phyloP scores from a whole-genome alignment of 1,140 invertebrate genomes.

The Goniozus legneri region DNA sequence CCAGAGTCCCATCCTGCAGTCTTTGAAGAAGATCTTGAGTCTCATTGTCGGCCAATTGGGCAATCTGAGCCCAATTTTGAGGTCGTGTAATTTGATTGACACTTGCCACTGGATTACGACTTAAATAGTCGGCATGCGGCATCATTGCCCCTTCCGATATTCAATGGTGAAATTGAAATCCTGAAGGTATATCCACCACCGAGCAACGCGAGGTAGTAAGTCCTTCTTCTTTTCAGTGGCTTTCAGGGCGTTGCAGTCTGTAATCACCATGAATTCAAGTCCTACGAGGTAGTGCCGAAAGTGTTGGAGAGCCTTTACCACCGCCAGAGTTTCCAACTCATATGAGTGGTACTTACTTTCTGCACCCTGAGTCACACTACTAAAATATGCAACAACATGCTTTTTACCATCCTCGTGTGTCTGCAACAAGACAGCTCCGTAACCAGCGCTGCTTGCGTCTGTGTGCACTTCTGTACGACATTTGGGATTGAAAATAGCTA shows the following conservation, averaged over 20 bases:
- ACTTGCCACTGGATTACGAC: conserved; percentile 7
- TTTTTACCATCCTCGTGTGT: neutral
- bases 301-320: neutral
- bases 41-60: neutral
- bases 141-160: conserved; percentile 9
- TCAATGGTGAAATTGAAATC: conserved; percentile 10
- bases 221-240: neutral
- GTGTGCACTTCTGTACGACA: neutral
- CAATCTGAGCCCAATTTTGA: neutral
- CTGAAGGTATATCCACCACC: conserved; percentile 7
- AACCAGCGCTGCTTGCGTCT: neutral
- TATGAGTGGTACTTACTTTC: neutral
- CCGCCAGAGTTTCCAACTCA: neutral
- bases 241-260: neutral
- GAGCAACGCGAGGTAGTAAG: conserved; percentile 11
- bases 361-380: neutral
- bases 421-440: neutral
- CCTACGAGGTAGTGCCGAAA: conserved; percentile 13
- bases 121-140: conserved; percentile 16
- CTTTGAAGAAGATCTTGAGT: neutral
- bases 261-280: conserved; percentile 3
- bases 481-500: neutral
- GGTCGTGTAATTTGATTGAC: neutral
- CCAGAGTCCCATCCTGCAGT: neutral
- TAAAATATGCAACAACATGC: neutral